Base-by-base conservation (phyloP, 1,140 invertebrate species). In the Brachionus paranguensis region DNA sequence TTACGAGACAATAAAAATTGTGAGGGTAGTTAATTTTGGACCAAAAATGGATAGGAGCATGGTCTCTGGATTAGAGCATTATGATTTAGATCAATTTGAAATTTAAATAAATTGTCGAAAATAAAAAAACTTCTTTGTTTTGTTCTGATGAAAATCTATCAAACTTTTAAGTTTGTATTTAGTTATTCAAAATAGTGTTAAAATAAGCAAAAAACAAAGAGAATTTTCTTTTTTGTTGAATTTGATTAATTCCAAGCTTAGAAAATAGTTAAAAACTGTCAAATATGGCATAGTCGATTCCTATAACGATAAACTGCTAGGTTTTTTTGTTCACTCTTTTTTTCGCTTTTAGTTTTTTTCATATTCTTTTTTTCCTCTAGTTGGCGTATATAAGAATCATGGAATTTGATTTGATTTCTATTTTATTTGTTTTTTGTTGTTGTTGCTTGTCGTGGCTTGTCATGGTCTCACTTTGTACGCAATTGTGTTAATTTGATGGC, bases 211-310 rank as follows among this genome's bases (percentile, higher is more conserved):
- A 33, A 68, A 68, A 68, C 33, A 68, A 68, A 37, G 24, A 68
- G 33, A 68, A 68, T 37, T 68, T 68, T 37, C 5, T 47, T 27
- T 8, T 24, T 65, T 29, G 7, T 68, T 68, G 64, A 68, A 68
- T 68, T 68, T 68, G 64, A 68, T 68, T 68, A 68, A 68, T 68
- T 68, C 27, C 14, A 64, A 64, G 33, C 12, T 29, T 68, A 72
- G n/a, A 72, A 68, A 37, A 41, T 72, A 72, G 29, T 20, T 72
- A 72, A 72, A 72, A 72, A 72, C 68, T 72, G 68, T 72, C 68
- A 72, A 72, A 41, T 41, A 72, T 72, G 37, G 33, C 68, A 72
- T 41, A 68, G 53, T 55, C 64, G 24, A 64, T 20, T 68, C 65
- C 20, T 33, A 68, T 14, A 68, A 41, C 68, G 68, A 72, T 72